Percentiles rank a stretch among this genome's conserved stretches.
Evolutionary conservation across 2,888 invertebrate genomes (phyloP).

Genomic region (Drosophila anceps): DNA sequence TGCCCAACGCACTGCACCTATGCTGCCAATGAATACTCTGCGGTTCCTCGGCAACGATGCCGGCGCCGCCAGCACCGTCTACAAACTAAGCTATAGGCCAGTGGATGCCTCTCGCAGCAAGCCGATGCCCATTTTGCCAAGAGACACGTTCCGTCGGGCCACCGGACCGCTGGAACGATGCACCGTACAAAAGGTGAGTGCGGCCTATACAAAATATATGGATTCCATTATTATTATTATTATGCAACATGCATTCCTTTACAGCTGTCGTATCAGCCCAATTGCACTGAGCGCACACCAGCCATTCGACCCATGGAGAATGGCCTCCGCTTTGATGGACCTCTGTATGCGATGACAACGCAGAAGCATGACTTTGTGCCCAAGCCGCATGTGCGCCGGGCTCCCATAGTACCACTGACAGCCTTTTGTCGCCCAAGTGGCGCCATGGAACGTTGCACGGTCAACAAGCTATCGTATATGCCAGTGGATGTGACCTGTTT

Average conservation of each 20-base stretch:
- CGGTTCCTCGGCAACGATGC: constrained; percentile 79
- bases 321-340: constrained; percentile 87
- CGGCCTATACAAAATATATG: neutral
- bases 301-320: constrained; percentile 88
- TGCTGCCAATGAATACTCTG: constrained; percentile 71
- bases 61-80: constrained; percentile 79
- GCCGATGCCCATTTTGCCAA: constrained; percentile 77
- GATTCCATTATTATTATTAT: neutral
- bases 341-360: constrained; percentile 91
- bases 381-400: constrained; percentile 86
- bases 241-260: no score
- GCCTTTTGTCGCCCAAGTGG: constrained; percentile 77
- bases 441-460: constrained; percentile 82
- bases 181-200: constrained; percentile 81
- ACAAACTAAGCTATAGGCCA: constrained; percentile 83
- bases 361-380: constrained; percentile 90
- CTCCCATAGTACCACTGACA: constrained; percentile 73
- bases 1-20: constrained; percentile 63
- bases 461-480: constrained; percentile 84
- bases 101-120: constrained; percentile 74
- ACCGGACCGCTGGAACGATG: constrained; percentile 80
- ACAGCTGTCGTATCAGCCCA: constrained; percentile 87
- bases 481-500: constrained; percentile 81
- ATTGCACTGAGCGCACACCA: constrained; percentile 86
- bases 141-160: constrained; percentile 70